phyloP scores from a whole-genome alignment of 2,888 invertebrate genomes.

The Dinocampus coccinellae region DNA sequence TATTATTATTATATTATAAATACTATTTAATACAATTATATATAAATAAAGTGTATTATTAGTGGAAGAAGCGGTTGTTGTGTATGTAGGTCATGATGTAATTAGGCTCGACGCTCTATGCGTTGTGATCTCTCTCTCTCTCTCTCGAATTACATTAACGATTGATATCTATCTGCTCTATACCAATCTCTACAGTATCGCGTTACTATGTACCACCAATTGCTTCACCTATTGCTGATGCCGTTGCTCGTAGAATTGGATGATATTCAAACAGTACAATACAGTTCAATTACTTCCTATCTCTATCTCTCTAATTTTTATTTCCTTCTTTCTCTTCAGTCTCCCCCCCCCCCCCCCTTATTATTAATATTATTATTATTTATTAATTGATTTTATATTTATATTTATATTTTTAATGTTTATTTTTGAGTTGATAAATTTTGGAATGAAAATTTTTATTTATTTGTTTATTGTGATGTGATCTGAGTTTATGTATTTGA shows the following conservation, averaged over 20 bases:
- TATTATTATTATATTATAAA: too few relatives aligned
- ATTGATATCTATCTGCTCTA: slow-evolving; percentile 35
- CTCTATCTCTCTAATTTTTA: background rate
- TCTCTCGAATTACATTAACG: slow-evolving; percentile 10
- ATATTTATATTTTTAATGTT: too few relatives aligned
- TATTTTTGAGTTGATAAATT: too few relatives aligned
- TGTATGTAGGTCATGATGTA: slow-evolving; percentile 44
- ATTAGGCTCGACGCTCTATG: slow-evolving; percentile 40
- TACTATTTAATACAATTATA: too few relatives aligned
- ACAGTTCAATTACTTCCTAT: slow-evolving; percentile 5
- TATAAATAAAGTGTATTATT: slow-evolving; percentile 25
- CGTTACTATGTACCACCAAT: background rate
- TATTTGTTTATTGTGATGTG: too few relatives aligned
- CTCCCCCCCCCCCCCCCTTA: background rate
- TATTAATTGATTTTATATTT: too few relatives aligned
- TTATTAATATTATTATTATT: too few relatives aligned
- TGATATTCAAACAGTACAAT: slow-evolving; percentile 15
- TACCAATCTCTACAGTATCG: slow-evolving; percentile 12
- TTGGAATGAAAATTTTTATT: too few relatives aligned
- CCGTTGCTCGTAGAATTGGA: slow-evolving; percentile 22
- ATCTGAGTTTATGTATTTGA: too few relatives aligned
- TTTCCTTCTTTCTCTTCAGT: background rate
- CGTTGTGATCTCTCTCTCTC: slow-evolving; percentile 19
- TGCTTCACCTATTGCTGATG: background rate
- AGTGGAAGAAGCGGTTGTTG: slow-evolving; percentile 24